Evolutionary conservation across 2,888 invertebrate species (phyloP), one percentile per base, ranked within the genome.

Genomic region (Griposia aprilina): DNA sequence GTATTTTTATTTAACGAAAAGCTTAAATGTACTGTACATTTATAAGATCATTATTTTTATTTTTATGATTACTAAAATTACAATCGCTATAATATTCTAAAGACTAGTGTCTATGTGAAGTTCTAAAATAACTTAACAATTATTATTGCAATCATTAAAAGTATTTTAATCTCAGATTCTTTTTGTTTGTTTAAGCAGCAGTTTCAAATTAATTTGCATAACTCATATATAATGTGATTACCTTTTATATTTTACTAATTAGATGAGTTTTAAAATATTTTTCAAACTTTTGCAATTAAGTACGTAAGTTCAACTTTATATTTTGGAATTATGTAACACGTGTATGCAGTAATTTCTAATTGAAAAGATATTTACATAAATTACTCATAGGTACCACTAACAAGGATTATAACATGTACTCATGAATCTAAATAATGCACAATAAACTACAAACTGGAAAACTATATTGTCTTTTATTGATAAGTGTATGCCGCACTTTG

Each of bases 101-200:
- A 91, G 93, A 93, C 92, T 93, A 93, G 93, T 68, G 26, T 82
- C 84, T 89, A 89, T 89, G 84, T 81, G 80, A 84, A 80, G 69
- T 80, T 84, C 84, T 88, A 86, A 87, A 76, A 72, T 79, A 80
- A 84, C 83, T 84, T 90, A 88, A 77, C 77, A 78, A 78, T 73
- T 89, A 89, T 86, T 90, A 90, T 90, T 91, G 87, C 89, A 86
- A 88, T 80, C 69, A 80, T 76, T 78, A 65, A 80, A 80, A 76
- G 69, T 89, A 88, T 74, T 82, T 74, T 86, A 89, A 88, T 87
- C 87, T 89, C 88, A 85, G 45, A 11, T 65, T 59, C 71, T 74
- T 68, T 82, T 23, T 71, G 41, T 65, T 67, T 59, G 10, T 57
- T 0, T 69, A 45, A 55, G 60, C 20, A 77, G 65, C 2, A 20